A percentile compares a stretch with the other conserved stretches of the same genome.
These are phyloP conservation scores for Choloepus hoffmanni DNA, from an alignment of 2,113 vertebrate genomes.

Conservation along the genomic window DNA sequence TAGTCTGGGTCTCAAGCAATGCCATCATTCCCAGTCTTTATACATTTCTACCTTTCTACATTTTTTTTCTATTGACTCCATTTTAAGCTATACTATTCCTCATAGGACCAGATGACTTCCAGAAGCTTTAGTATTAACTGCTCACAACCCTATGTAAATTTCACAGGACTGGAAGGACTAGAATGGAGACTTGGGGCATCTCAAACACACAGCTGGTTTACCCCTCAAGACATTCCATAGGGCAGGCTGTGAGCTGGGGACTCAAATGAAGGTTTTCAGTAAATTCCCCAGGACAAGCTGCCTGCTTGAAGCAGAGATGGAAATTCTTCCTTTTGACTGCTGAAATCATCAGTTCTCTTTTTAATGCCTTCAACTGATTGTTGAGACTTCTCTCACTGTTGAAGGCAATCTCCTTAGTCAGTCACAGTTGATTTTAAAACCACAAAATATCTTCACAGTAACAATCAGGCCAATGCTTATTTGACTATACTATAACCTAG, in stretches of 20 bases:
- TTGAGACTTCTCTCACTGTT: no score
- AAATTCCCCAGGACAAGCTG: no score
- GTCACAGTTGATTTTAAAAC: no score
- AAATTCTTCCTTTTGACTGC: no score
- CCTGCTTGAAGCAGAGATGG: no score
- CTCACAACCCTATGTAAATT: neutral
- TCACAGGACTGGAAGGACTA: neutral
- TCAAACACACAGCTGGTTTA: neutral
- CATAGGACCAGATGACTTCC: neutral
- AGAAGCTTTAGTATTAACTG: neutral
- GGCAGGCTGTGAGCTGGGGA: neutral
- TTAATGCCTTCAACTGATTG: no score
- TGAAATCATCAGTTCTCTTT: no score
- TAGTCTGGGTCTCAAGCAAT: neutral
- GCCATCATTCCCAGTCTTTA: neutral
- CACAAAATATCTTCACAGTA: no score
- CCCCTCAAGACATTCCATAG: neutral
- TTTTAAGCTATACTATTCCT: neutral
- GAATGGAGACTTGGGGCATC: neutral
- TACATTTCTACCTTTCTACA: neutral
- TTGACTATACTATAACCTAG: no score
- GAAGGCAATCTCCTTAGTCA: no score
- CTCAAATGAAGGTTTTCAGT: no score
- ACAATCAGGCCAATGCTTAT: no score
- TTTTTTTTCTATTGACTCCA: neutral